Base-by-base conservation (phyloP, 1,140 invertebrate species). In the Lepidotrigona ventralis region DNA sequence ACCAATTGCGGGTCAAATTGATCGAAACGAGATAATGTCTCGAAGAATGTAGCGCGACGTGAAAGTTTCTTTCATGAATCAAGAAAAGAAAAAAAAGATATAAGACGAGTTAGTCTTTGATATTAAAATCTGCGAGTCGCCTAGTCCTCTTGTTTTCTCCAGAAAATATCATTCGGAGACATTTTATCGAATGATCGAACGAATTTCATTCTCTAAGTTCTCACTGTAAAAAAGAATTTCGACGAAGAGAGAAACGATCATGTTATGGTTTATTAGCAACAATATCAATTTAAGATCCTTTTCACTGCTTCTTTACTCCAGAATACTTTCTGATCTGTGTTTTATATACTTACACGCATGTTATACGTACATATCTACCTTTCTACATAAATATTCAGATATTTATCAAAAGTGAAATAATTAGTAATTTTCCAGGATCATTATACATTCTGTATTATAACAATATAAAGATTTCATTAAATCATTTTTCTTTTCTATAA, bases 1-100 rank as follows among this genome's bases (percentile, higher is more conserved):
- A 90, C 90, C 89, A 89, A 92, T 90, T 81, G 81, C 84, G 84
- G 73, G 90, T 88, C 89, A 92, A 93, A 92, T 91, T 89, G 90
- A 92, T 92, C 89, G 91, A 91, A 90, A 90, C 90, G 82, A 88
- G 91, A 92, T 92, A 91, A 92, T 92, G 81, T 80, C 74, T 85
- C 85, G 85, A 89, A 83, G 90, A 92, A 92, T 92, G 88, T 92
- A 90, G 91, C 89, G 82, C 89, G 85, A 86, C 83, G 91, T 91
- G 91, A 92, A 92, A 92, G 92, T 92, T 86, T 75, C 33, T 21
- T 54, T 15, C 23, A 39, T 23, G 69, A 9, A 64, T 17, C n/a
- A 4, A 81, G 58, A 74, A 74, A 46, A 8, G 39, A 23, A 29
- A 81, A 74, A 74, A 54, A 70, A n/a, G 46, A 26, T 64, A 72